A percentile compares a stretch with the other conserved stretches of the same genome.
Conservation (phyloP, 1,140 invertebrate species). For the Penaeus chinensis region DNA sequence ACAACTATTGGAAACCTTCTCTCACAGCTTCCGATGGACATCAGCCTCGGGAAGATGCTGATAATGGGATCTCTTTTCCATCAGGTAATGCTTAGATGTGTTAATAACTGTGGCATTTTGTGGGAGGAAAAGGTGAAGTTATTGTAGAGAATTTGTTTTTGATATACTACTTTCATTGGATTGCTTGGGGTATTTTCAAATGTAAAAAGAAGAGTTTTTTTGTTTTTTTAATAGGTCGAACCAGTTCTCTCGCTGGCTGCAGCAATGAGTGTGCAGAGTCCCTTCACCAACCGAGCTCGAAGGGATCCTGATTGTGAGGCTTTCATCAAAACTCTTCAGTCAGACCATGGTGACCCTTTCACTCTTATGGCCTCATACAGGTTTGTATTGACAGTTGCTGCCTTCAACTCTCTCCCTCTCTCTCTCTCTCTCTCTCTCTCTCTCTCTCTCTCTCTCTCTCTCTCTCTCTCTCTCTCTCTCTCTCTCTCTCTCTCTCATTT, state of each 20-base stretch:
- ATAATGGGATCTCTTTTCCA: conserved; percentile 92
- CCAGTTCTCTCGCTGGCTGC: conserved; percentile 92
- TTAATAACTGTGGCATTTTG: neutral
- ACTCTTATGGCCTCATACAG: conserved; percentile 88
- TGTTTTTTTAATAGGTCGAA: conserved; percentile 75
- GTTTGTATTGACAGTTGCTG: conserved; percentile 23
- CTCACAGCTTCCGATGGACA: conserved; percentile 91
- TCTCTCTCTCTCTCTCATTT: too few species aligned
- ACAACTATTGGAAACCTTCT: conserved; percentile 90
- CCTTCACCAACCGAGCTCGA: conserved; percentile 90
- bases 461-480: too few species aligned
- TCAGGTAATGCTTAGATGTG: conserved; percentile 66
- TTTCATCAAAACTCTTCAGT: conserved; percentile 77
- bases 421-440: too few species aligned
- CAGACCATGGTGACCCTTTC: conserved; percentile 95
- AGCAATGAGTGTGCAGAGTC: conserved; percentile 91
- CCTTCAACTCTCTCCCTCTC: neutral
- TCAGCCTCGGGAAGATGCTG: conserved; percentile 95
- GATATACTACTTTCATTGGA: neutral
- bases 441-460: neutral
- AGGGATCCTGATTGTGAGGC: conserved; percentile 85
- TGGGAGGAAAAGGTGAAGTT: neutral
- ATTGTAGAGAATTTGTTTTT: neutral
- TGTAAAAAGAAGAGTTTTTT: neutral
- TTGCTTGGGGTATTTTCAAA: neutral